These are phyloP conservation scores for Tanytarsus gracilentus DNA, from an alignment of 2,888 invertebrate genomes.

Conservation along the genomic window DNA sequence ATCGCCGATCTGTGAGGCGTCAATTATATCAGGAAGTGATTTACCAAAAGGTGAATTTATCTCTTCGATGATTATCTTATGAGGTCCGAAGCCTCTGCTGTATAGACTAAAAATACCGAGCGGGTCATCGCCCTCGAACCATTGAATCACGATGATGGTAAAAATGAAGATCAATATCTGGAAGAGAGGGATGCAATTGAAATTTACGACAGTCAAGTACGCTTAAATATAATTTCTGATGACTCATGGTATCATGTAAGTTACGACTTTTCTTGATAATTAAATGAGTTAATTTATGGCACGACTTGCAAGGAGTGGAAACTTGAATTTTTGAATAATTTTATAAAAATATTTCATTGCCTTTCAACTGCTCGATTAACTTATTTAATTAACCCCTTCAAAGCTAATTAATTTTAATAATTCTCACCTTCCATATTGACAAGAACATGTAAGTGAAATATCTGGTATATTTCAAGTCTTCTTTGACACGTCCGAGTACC, in stretches of 20 bases:
- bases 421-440: slow-evolving; percentile 77
- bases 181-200: background rate
- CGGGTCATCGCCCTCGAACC: slow-evolving; percentile 67
- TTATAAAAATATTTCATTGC: too few species aligned
- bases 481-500: slow-evolving; percentile 66
- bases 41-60: slow-evolving; percentile 39
- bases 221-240: too few species aligned
- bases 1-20: slow-evolving; percentile 60
- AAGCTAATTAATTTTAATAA: too few species aligned
- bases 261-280: too few species aligned
- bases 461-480: slow-evolving; percentile 66
- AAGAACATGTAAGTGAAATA: slow-evolving; percentile 87
- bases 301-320: too few species aligned
- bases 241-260: background rate
- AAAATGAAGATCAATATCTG: slow-evolving; percentile 55
- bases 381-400: too few species aligned
- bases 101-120: slow-evolving; percentile 68
- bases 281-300: too few species aligned
- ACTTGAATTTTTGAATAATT: too few species aligned
- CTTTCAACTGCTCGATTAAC: too few species aligned
- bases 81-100: slow-evolving; percentile 63
- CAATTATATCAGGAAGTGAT: slow-evolving; percentile 60
- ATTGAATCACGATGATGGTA: slow-evolving; percentile 60
- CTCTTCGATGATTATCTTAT: slow-evolving; percentile 70
- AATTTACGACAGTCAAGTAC: too few species aligned